Evolutionary conservation across 2,113 vertebrate species (phyloP), one percentile per base, ranked within the genome.

Genomic region (Engystomops pustulosus): DNA sequence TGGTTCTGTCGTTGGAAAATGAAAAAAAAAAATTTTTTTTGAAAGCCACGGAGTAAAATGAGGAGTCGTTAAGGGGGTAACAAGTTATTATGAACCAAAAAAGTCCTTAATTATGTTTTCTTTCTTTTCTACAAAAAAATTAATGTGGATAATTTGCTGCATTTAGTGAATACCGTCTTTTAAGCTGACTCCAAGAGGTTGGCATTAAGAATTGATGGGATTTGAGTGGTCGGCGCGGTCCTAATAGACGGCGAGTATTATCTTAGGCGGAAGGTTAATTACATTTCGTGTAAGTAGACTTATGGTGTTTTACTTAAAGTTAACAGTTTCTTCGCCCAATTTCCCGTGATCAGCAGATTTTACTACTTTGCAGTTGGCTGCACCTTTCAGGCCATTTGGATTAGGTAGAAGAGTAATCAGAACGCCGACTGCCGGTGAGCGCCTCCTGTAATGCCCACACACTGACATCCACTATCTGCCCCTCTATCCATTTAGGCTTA

Each of bases 311-410:
- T 83, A 58, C 44, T 84, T 84, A 84, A 76, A 84, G 81, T 75
- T 76, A 76, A 67, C 58, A 8, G 32, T 76, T 77, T 51, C 34
- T 78, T 58, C 11, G 25, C 62, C 2, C 75, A 55, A 71, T 84
- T 79, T 79, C n/a, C 60, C 11, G 34, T 14, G 74, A 84, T 84
- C 83, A 85, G 83, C 75, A 85, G 83, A 85, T 85, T 79, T 36
- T 32, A 18, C 36, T 34, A 27, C 25, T 84, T 34, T 83, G 70
- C 70, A 83, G 38, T 60, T n/a, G 65, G 75, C 62, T 53, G 83
- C 60, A 41, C n/a, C 23, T 69, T 60, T 68, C 7, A 70, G 75
- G 62, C 67, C 75, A 77, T 79, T 78, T 78, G 83, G 75, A 85
- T 85, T 85, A 55, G 75, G 74, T 53, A 55, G 14, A 79, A 77